A percentile compares a stretch with the other conserved stretches of the same genome.
These are phyloP conservation scores for Galeopsomyia nigrocyanea DNA, from an alignment of 2,888 invertebrate genomes.

Conservation along the genomic window DNA sequence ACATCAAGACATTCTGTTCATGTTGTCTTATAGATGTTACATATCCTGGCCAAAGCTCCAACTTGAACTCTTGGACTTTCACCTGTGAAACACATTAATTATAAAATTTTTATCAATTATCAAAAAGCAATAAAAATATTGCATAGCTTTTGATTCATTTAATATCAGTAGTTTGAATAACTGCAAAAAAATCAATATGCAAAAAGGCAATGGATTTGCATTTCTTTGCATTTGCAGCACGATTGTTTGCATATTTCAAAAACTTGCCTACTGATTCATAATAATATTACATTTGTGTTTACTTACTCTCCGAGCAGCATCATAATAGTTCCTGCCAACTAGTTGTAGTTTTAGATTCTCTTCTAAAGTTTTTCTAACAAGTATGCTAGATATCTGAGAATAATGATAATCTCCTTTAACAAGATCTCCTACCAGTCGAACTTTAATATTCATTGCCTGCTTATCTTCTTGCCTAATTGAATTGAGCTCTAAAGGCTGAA, in stretches of 20 bases:
- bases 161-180: too few relatives aligned
- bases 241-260: too few relatives aligned
- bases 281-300: too few relatives aligned
- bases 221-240: too few relatives aligned
- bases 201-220: too few relatives aligned
- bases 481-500: conserved; percentile 74
- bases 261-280: too few relatives aligned
- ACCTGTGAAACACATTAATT: conserved; percentile 67
- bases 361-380: conserved; percentile 77
- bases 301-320: conserved; percentile 75
- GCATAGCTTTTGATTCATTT: too few relatives aligned
- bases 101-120: too few relatives aligned
- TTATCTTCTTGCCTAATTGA: conserved; percentile 72
- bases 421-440: conserved; percentile 75
- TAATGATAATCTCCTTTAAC: conserved; percentile 77
- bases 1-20: conserved; percentile 80
- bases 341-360: conserved; percentile 75
- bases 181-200: too few relatives aligned
- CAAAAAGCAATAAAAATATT: too few relatives aligned
- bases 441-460: conserved; percentile 72
- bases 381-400: conserved; percentile 81
- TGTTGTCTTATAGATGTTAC: conserved; percentile 85
- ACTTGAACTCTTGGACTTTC: conserved; percentile 73
- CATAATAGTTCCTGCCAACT: conserved; percentile 80
- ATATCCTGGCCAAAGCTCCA: conserved; percentile 87